Evolutionary conservation across 2,113 vertebrate genomes (phyloP), one percentile per base, ranked within the genome.

Genomic region (Vireo altiloquus): DNA sequence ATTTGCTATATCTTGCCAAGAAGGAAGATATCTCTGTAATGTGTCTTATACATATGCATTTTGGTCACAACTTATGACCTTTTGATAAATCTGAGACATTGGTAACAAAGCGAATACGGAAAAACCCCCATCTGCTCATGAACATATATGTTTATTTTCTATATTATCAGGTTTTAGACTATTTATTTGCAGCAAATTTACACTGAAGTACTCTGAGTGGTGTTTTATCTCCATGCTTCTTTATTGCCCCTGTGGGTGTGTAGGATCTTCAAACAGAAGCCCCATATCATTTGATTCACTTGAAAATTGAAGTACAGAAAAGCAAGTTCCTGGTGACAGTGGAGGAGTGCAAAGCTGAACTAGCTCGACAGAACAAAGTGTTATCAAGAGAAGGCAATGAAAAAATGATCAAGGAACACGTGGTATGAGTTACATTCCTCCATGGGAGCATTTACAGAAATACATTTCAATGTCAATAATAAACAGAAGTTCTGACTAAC

Each of bases 221-320:
- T 80, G 37, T 71, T 85, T 37, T 82, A 21, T 83, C 30, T 66
- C 72, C 37, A 6, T 89, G 18, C 42, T 27, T 81, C 7, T 59
- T 64, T 91, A 54, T 91, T 76, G 6, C 8, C 11, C n/a, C 22
- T 72, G 1, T 91, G 75, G 65, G 3, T 39, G 17, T 87, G 15
- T 91, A 99, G 99, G 99, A 99, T 87, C 98, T 99, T 89, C 99
- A 99, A 87, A 96, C 97, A n/a, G 99, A 99, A 95, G 98, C 99
- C 4, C 99, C 99, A 0, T 98, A 98, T 90, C 99, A 99, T 94
- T 97, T 99, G 95, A 98, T 99, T 65, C 98, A 98, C 79, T 97
- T 99, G 69, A 99, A 98, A 94, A 98, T 99, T 84, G 98, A 98
- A 42, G 97, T 98, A 68, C 99, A 99, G 95, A 98, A 96, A 81